These are phyloP conservation scores for Pycnonotus jocosus DNA, from an alignment of 2,113 vertebrate species.

Conservation along the genomic window DNA sequence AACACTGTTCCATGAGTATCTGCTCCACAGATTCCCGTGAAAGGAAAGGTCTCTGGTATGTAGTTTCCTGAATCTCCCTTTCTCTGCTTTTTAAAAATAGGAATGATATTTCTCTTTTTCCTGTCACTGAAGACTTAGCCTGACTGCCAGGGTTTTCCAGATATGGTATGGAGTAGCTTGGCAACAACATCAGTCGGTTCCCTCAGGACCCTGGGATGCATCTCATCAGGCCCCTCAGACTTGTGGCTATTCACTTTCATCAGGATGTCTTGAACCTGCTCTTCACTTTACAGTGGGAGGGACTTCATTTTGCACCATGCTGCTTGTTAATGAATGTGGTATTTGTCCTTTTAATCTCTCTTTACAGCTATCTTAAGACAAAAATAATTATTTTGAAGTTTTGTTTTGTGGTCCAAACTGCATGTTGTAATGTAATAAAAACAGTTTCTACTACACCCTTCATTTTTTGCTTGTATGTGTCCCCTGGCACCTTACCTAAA, in stretches of 20 bases:
- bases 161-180: background rate
- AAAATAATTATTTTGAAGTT: background rate
- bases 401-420: background rate
- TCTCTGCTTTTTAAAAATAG: background rate
- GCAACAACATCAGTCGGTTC: background rate
- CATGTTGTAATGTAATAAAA: background rate
- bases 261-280: background rate
- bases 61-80: background rate
- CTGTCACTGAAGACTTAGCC: background rate
- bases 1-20: background rate
- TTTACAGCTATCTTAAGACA: background rate
- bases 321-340: background rate
- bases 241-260: background rate
- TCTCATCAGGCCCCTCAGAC: background rate
- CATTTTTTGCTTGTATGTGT: background rate
- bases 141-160: background rate
- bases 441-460: background rate
- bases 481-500: background rate
- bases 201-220: background rate
- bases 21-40: background rate
- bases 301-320: background rate
- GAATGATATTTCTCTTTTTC: background rate
- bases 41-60: background rate
- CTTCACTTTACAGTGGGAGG: background rate
- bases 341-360: background rate